phyloP scores from a whole-genome alignment of 2,888 invertebrate species.

The Acleris emargana region DNA sequence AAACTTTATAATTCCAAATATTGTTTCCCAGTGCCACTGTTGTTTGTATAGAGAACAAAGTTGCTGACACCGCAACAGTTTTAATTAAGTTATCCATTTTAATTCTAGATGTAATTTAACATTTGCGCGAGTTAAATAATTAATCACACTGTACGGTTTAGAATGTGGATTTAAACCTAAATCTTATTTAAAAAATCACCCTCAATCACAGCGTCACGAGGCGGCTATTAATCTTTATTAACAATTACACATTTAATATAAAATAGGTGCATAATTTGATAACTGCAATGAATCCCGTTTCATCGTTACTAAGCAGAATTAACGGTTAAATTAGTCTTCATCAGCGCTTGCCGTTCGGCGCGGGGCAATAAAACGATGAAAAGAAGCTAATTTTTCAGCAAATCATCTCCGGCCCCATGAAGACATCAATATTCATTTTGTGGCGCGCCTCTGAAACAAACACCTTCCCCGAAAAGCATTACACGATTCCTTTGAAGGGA shows the following conservation, averaged over 20 bases:
- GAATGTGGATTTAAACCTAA: too few relatives aligned
- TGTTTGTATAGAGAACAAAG: slow-evolving; percentile 19
- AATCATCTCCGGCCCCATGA: slow-evolving; percentile 81
- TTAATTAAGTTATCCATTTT: slow-evolving; percentile 23
- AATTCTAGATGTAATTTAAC: background rate
- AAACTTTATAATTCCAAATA: slow-evolving; percentile 42
- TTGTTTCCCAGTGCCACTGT: slow-evolving; percentile 7
- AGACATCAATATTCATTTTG: slow-evolving; percentile 83
- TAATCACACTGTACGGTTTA: too few relatives aligned
- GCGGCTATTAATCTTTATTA: slow-evolving; percentile 28
- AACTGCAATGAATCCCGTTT: slow-evolving; percentile 58
- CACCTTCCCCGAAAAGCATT: slow-evolving; percentile 72
- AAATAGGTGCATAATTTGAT: slow-evolving; percentile 40
- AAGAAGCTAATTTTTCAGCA: slow-evolving; percentile 82
- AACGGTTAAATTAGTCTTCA: slow-evolving; percentile 81
- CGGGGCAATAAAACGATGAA: slow-evolving; percentile 80
- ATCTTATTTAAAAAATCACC: background rate
- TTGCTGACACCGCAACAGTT: slow-evolving; percentile 14
- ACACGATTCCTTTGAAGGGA: slow-evolving; percentile 73
- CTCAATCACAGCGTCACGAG: background rate
- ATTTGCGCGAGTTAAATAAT: background rate
- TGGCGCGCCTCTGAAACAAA: slow-evolving; percentile 80
- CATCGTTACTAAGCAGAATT: slow-evolving; percentile 76
- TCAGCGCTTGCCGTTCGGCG: slow-evolving; percentile 69
- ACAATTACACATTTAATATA: slow-evolving; percentile 26